phyloP scores from a whole-genome alignment of 2,888 invertebrate species.

The Pemphredon lugubris region DNA sequence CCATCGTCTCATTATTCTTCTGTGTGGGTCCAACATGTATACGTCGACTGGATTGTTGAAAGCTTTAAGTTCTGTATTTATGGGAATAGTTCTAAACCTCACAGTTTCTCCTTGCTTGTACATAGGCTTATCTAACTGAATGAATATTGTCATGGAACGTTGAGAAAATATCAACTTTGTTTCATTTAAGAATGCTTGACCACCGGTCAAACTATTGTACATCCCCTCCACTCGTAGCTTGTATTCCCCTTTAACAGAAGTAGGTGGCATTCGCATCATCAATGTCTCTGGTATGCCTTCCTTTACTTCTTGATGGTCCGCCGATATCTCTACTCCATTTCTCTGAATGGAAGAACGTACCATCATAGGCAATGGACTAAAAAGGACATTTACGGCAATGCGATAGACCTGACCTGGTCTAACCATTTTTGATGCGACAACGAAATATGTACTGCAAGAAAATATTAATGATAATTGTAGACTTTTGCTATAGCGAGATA shows the following conservation, averaged over 20 bases:
- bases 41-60: conserved; percentile 96
- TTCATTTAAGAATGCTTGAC: conserved; percentile 94
- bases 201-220: conserved; percentile 90
- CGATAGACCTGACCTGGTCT: conserved; percentile 95
- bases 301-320: conserved; percentile 90
- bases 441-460: conserved; percentile 91
- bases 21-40: conserved; percentile 94
- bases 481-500: too few species aligned
- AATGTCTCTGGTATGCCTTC: conserved; percentile 94
- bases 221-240: conserved; percentile 91
- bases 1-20: conserved; percentile 95
- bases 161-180: conserved; percentile 92
- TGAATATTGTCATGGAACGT: conserved; percentile 96
- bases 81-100: conserved; percentile 94
- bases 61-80: conserved; percentile 94
- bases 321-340: conserved; percentile 94
- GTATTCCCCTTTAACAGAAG: conserved; percentile 92
- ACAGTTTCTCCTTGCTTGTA: conserved; percentile 95
- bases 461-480: background rate
- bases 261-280: conserved; percentile 93
- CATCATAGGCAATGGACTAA: conserved; percentile 90
- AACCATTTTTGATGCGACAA: conserved; percentile 95
- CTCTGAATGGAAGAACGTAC: conserved; percentile 94
- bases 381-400: conserved; percentile 91
- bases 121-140: conserved; percentile 96